Conservation (phyloP, 2,797 vertebrate genomes). For the Emys orbicularis region DNA sequence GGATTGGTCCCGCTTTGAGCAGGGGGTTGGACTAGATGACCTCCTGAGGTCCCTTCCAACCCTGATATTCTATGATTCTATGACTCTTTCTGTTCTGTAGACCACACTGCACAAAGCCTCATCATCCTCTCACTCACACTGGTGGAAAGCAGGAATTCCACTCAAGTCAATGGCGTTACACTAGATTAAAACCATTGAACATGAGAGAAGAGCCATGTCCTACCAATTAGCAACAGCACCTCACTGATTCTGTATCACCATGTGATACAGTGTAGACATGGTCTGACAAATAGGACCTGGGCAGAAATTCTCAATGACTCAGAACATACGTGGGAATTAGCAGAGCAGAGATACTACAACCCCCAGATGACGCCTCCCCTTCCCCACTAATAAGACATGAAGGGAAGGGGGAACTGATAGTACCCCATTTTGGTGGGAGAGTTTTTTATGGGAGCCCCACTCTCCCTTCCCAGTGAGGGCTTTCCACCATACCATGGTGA, state of each 20-base stretch:
- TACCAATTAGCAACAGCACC: not conserved
- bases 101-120: not conserved
- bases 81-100: not conserved
- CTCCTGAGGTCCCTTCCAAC: too few species aligned
- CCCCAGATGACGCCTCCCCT: not conserved
- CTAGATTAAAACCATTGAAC: not conserved
- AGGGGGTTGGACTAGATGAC: too few species aligned
- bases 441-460: not conserved
- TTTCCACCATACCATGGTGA: not conserved
- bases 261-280: not conserved
- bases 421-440: not conserved
- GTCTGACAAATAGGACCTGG: not conserved
- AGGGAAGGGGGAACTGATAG: not conserved
- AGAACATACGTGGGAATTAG: not conserved
- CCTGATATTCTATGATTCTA: too few species aligned
- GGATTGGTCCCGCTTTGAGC: too few species aligned
- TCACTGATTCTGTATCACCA: not conserved
- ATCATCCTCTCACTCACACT: not conserved
- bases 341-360: not conserved
- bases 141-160: not conserved
- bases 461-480: not conserved
- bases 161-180: not conserved
- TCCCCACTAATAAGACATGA: not conserved
- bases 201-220: not conserved
- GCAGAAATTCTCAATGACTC: fast-evolving